Percentiles rank a stretch among this genome's conserved stretches.
These are phyloP conservation scores for Drosophila paranaensis DNA, from an alignment of 2,888 invertebrate species.

Conservation along the genomic window DNA sequence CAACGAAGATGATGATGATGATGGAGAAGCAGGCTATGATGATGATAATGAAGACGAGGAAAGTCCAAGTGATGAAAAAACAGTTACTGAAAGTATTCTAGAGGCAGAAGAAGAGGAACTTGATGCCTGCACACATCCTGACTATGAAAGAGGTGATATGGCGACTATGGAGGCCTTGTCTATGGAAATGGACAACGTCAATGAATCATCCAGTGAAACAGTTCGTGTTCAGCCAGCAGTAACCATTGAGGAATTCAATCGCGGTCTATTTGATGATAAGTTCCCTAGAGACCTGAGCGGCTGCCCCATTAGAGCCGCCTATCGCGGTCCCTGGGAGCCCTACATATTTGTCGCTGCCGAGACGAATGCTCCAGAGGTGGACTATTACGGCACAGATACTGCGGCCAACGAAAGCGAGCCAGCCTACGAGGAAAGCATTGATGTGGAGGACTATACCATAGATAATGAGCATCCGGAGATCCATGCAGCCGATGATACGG, in stretches of 20 bases:
- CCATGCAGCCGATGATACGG: not conserved
- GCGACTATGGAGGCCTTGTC: not conserved
- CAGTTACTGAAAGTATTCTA: not conserved
- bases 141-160: not conserved
- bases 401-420: not conserved
- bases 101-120: not conserved
- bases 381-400: conserved; percentile 23
- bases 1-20: not conserved
- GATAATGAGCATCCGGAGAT: not conserved
- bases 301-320: conserved; percentile 80
- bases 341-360: conserved; percentile 70
- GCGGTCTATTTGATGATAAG: conserved; percentile 77
- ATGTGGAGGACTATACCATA: conserved; percentile 20
- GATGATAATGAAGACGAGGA: not conserved
- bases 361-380: conserved; percentile 2
- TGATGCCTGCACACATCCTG: not conserved
- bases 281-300: conserved; percentile 82
- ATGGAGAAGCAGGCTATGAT: conserved; percentile 2
- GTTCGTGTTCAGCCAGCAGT: conserved; percentile 21
- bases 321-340: conserved; percentile 82
- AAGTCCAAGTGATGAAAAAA: not conserved
- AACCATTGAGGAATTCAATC: conserved; percentile 59
- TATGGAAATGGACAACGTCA: not conserved
- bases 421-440: conserved; percentile 34
- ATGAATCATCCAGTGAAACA: not conserved